A percentile compares a stretch with the other conserved stretches of the same genome.
These are phyloP conservation scores for Enteromius mattozi DNA, from an alignment of 2,797 vertebrate genomes.

Conservation along the genomic window DNA sequence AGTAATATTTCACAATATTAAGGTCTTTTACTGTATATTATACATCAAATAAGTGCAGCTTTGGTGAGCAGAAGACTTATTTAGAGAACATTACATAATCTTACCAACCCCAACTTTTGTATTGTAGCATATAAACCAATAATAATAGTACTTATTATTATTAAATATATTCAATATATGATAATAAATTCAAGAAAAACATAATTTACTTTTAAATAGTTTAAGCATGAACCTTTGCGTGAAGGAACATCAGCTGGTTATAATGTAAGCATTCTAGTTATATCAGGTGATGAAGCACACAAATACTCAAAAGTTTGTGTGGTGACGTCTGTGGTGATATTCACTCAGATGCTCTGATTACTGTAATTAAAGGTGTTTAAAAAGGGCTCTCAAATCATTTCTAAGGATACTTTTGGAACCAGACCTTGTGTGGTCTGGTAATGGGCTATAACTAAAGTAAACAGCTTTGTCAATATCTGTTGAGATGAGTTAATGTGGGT, in stretches of 20 bases:
- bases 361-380: background rate
- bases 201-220: too few species aligned
- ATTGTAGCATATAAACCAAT: background rate
- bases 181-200: too few species aligned
- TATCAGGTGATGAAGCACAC: background rate
- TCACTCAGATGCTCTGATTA: background rate
- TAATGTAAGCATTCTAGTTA: background rate
- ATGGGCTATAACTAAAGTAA: slow-evolving; percentile 30
- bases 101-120: background rate
- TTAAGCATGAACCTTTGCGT: background rate
- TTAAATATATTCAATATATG: too few species aligned
- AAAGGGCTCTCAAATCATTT: background rate
- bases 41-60: background rate
- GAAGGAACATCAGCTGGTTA: background rate
- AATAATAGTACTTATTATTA: background rate
- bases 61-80: background rate
- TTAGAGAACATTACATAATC: background rate
- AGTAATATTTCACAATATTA: background rate
- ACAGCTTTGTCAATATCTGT: slow-evolving; percentile 27
- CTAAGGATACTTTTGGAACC: background rate
- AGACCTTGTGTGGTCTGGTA: background rate
- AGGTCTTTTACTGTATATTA: background rate
- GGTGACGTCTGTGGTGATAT: too few species aligned
- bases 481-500: slow-evolving; percentile 29
- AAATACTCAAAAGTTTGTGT: background rate